Evolutionary conservation across 2,113 vertebrate species (phyloP).

Genomic region (Coryphaenoides rupestris): DNA sequence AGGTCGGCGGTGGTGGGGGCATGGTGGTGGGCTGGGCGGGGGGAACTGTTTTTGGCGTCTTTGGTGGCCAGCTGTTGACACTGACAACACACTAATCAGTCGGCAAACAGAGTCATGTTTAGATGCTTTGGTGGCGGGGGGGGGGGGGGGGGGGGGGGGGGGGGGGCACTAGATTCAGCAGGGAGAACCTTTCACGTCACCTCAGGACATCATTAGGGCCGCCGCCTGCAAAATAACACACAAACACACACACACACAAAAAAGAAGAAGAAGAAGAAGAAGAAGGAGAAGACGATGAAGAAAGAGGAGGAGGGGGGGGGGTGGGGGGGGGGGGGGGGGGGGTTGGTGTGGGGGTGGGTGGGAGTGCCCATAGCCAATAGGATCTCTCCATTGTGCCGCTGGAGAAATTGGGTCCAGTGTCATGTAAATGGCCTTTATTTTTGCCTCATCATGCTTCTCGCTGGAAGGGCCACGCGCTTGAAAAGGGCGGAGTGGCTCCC

Average conservation of each 20-base stretch:
- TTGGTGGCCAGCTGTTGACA: conserved; percentile 73
- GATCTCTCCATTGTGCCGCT: conserved; percentile 60
- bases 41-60: too few species aligned
- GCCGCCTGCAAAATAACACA: too few species aligned
- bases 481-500: conserved; percentile 62
- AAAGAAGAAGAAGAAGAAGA: conserved; percentile 8
- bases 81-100: conserved; percentile 74
- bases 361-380: conserved; percentile 1
- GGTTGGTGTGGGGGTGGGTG: too few species aligned
- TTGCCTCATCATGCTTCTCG: conserved; percentile 65
- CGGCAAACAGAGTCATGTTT: conserved; percentile 72
- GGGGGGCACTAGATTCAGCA: too few species aligned
- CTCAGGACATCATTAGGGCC: too few species aligned
- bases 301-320: too few species aligned
- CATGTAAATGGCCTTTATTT: conserved; percentile 73
- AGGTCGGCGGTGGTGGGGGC: conserved; percentile 18
- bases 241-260: too few species aligned
- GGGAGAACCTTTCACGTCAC: conserved; percentile 60
- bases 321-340: too few species aligned
- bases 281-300: not conserved
- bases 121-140: too few species aligned
- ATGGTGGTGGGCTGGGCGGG: too few species aligned
- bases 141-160: too few species aligned
- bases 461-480: conserved; percentile 61
- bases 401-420: conserved; percentile 64